Evolutionary conservation across 2,797 vertebrate genomes (phyloP), one percentile per base, ranked within the genome.

Genomic region (Denticeps clupeoides): DNA sequence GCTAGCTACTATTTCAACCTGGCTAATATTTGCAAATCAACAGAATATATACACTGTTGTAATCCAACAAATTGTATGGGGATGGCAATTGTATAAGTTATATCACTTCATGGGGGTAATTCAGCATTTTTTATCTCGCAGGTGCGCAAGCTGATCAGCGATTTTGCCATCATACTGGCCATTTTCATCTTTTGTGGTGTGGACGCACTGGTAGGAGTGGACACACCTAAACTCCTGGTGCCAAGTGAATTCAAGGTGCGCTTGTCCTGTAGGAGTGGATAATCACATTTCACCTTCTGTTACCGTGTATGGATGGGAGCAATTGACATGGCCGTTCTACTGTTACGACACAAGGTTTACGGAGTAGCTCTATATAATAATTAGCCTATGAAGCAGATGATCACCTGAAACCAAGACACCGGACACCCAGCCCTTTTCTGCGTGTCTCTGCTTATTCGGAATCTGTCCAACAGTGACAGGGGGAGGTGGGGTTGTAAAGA

Each of bases 191-290:
- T 99, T 85, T 93, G 90, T 52, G 87, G 89, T 32, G 85, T 97
- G 63, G 95, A 99, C 55, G 94, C 91, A 27, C 75, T 97, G 10
- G 82, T 99, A 12, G 92, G 91, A 35, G 93, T 99, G 62, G 83
- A 91, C 51, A 99, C 95, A 58, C 94, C 95, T 1, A 99, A 99
- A 72, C 81, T 99, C 43, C 81, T 98, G 46, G 95, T 99, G 82
- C 95, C 95, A 76, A 93, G 84, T 50, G 89, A 99, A 82, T 97
- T 99, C 76, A 98, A 98, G 89, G 95, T 97, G 77, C 2, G 66
- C 3, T 1, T 28, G 1, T 38, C 15, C 10, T 57, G 33, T 40
- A 10, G 21, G 19, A 2, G 19, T 19, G 18, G 18, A 19, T 18
- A 19, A 2, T 19, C 18, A 19, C 3, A 2, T 19, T 19, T n/a